Base-by-base conservation (phyloP, 64 coral and sea anemone species). In the Pocillopora verrucosa region DNA sequence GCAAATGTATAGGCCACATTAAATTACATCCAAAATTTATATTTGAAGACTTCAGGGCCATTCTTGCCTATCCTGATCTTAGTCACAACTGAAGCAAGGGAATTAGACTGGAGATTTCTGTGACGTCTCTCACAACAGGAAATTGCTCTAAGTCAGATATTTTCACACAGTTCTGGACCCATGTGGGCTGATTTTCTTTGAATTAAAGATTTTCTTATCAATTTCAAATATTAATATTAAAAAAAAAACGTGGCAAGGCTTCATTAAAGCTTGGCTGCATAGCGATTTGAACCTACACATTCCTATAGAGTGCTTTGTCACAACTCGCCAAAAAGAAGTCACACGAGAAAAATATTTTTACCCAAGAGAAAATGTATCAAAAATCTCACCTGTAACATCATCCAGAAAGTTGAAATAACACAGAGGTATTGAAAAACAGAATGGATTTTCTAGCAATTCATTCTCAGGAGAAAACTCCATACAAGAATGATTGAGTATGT, bases 381-480 rank as follows among this genome's bases (percentile, higher is more conserved):
- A 81, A 36, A 34, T 26, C 60, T 81, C 16, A 81, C 79, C 79
- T 81, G 61, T 81, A 15, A 6, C 58, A 63, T 25, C 26, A 62
- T 81, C 26, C 58, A 79, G 56, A 12, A 81, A 62, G 57, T 17
- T 81, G 22, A 81, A 81, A 63, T 63, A 81, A 81, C 58, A 17
- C 60, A 63, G 14, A 16, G 79, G 79, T 35, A 63, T 63, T 24
- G 79, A 81, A 25, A 81, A 79, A 13, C 77, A 79, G 56, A 79
- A 79, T 14, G 57, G 79, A 30, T 63, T 81, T 70, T 51, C 41
- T 0, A 51, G 41, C 41, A 51, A 7, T 51, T 51, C 41, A 51
- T 51, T 51, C 41, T 51, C 26, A 15, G 34, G 24, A 61, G 25
- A 81, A 81, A 62, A 25, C 26, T 63, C 79, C 30, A 62, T 63